phyloP scores from a whole-genome alignment of 2,113 vertebrate species.

The Platanista minor region DNA sequence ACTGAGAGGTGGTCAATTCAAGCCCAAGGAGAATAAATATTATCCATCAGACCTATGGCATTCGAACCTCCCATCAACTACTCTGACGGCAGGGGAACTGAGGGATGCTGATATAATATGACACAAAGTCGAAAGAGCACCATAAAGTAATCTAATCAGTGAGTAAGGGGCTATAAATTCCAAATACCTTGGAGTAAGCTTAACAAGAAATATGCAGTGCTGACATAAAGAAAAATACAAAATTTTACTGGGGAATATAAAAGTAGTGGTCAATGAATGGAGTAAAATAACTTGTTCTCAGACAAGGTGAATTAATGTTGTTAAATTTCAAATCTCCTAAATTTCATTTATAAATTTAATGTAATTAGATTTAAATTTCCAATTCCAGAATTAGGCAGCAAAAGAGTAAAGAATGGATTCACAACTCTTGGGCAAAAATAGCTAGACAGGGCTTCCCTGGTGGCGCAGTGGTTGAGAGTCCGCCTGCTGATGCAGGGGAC shows the following conservation, averaged over 20 bases:
- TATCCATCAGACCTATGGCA: not conserved
- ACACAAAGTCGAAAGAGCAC: not conserved
- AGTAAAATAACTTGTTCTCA: not conserved
- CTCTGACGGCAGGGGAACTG: not conserved
- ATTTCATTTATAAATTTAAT: not conserved
- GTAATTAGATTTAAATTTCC: not conserved
- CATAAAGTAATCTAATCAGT: not conserved
- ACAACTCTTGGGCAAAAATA: not conserved
- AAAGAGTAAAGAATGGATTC: not conserved
- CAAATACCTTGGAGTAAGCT: not conserved
- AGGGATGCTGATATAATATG: not conserved
- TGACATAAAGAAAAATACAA: not conserved
- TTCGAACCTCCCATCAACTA: not conserved
- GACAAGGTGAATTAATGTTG: not conserved
- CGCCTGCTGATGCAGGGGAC: no score
- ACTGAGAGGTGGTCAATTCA: not conserved
- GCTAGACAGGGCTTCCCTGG: no score
- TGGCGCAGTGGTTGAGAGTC: no score
- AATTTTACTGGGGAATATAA: not conserved
- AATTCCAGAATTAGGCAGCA: not conserved
- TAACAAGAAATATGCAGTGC: not conserved
- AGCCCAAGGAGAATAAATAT: conserved; percentile 28
- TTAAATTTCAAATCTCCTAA: not conserved
- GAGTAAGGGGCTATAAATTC: conserved; percentile 1
- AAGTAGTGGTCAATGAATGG: not conserved